phyloP scores from a whole-genome alignment of 2,888 invertebrate genomes.

The Acheta domesticus region DNA sequence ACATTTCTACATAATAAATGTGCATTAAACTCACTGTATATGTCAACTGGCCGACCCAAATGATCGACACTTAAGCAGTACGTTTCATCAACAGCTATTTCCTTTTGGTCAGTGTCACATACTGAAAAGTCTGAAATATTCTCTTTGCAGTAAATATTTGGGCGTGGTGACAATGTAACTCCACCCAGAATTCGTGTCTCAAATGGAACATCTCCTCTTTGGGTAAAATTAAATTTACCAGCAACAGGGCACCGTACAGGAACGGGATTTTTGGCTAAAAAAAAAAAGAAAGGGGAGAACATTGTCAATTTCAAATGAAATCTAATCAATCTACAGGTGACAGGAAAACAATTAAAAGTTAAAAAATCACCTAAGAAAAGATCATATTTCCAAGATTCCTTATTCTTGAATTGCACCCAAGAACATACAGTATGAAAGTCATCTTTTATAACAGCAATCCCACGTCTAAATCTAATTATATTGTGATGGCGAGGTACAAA shows the following conservation, averaged over 20 bases:
- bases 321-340: too few species aligned
- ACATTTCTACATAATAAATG: too few species aligned
- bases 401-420: slow-evolving; percentile 87
- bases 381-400: slow-evolving; percentile 82
- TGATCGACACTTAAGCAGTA: slow-evolving; percentile 96
- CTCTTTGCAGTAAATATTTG: slow-evolving; percentile 86
- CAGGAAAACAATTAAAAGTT: too few species aligned
- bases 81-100: slow-evolving; percentile 88
- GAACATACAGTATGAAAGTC: slow-evolving; percentile 91
- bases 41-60: slow-evolving; percentile 89
- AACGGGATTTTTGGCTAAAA: slow-evolving; percentile 75
- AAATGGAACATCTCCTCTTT: slow-evolving; percentile 84
- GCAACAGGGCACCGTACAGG: slow-evolving; percentile 94
- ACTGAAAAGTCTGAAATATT: slow-evolving; percentile 94
- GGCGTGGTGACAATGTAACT: slow-evolving; percentile 89
- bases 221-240: slow-evolving; percentile 92
- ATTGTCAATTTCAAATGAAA: neutral
- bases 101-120: slow-evolving; percentile 92
- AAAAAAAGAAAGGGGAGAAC: slow-evolving; percentile 31
- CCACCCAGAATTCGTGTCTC: slow-evolving; percentile 93
- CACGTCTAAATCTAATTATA: slow-evolving; percentile 84
- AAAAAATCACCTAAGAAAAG: slow-evolving; percentile 45
- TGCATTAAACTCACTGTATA: slow-evolving; percentile 62
- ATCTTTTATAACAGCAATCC: slow-evolving; percentile 83
- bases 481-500: slow-evolving; percentile 95